These are phyloP conservation scores for Pangasius macronema DNA, from an alignment of 2,797 vertebrate species.

Conservation along the genomic window DNA sequence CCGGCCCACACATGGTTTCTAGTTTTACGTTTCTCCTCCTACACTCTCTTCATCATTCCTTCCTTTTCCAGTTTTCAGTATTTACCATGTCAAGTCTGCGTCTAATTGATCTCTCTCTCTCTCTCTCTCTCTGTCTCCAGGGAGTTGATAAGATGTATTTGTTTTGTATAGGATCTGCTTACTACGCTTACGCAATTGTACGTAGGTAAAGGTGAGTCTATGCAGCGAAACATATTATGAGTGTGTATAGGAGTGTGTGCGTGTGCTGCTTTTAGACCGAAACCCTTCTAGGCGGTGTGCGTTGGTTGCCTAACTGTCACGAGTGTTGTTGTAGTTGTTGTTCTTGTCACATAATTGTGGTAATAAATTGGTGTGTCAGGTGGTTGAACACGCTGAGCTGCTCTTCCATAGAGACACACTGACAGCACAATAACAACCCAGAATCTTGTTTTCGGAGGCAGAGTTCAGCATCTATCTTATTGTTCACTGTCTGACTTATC, in stretches of 20 bases:
- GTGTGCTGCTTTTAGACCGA: constrained; percentile 9
- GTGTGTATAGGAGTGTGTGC: neutral
- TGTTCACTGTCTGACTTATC: neutral
- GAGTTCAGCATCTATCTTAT: constrained; percentile 17
- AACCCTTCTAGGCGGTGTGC: constrained; percentile 24
- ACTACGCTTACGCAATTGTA: constrained; percentile 40
- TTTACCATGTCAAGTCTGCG: constrained; percentile 7
- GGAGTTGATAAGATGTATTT: constrained; percentile 42
- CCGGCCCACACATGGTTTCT: constrained; percentile 33
- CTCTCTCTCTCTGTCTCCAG: neutral
- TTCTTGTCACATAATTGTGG: constrained; percentile 64
- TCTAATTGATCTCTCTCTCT: constrained; percentile 31
- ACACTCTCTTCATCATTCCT: constrained; percentile 40
- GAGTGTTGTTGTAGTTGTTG: constrained; percentile 46
- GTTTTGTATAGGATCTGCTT: constrained; percentile 38
- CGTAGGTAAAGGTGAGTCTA: constrained; percentile 31
- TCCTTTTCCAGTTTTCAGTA: constrained; percentile 18
- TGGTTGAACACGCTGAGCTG: constrained; percentile 41
- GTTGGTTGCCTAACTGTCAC: constrained; percentile 39
- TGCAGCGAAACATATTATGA: constrained; percentile 13
- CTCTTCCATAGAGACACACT: constrained; percentile 42
- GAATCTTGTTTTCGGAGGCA: constrained; percentile 30
- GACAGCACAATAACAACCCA: constrained; percentile 36
- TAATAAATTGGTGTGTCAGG: constrained; percentile 39
- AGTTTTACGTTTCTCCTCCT: constrained; percentile 38